Percentiles rank a stretch among this genome's conserved stretches.
Conservation (phyloP, 2,888 invertebrate species). For the Sympetrum striolatum region DNA sequence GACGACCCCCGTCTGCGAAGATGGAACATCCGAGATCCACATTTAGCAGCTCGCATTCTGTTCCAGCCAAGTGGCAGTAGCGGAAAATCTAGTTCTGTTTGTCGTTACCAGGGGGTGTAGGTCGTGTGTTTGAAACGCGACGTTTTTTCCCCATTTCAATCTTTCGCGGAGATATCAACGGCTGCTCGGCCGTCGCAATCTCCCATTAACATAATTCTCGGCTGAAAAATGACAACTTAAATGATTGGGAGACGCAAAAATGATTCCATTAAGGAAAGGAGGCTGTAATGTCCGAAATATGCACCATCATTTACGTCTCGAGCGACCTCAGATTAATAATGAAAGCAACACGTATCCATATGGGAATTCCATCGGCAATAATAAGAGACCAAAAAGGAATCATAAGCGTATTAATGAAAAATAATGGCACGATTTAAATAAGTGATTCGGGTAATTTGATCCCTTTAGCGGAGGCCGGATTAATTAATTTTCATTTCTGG, state of each 20-base stretch:
- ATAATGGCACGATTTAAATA: not conserved
- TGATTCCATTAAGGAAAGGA: not conserved
- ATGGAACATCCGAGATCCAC: not conserved
- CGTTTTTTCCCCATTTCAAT: not conserved
- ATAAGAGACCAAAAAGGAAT: no score
- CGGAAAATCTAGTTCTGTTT: not conserved
- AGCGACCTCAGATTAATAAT: no score
- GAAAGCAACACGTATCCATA: no score
- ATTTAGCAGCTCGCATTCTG: not conserved
- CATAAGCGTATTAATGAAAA: not conserved
- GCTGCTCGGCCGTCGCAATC: no score
- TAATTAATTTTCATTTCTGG: not conserved
- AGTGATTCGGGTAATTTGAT: not conserved
- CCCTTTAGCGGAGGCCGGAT: not conserved
- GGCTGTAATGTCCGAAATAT: no score
- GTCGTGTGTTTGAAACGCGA: not conserved
- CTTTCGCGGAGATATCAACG: not conserved
- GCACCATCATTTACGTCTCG: no score
- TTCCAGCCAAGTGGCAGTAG: not conserved
- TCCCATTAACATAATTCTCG: not conserved
- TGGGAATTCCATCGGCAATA: no score
- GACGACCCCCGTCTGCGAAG: not conserved
- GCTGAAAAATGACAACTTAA: not conserved
- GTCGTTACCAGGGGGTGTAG: not conserved
- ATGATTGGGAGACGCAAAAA: not conserved